These are phyloP conservation scores for Heliconius charithonia DNA, from an alignment of 2,888 invertebrate species.

Conservation along the genomic window DNA sequence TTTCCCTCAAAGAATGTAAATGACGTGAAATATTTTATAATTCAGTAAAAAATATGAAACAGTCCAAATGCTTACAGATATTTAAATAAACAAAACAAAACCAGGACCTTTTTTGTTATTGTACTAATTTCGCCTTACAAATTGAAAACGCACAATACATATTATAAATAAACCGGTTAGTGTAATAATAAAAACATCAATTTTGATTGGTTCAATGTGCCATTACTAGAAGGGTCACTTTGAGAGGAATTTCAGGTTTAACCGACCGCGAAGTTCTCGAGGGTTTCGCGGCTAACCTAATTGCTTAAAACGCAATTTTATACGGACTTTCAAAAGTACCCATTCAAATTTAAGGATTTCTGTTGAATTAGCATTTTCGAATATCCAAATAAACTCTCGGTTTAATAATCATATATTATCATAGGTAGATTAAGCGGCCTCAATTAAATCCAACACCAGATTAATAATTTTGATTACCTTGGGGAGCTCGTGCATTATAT, in stretches of 20 bases:
- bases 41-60: too few relatives aligned
- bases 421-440: not conserved
- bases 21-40: not conserved
- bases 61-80: too few relatives aligned
- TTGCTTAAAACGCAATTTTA: conserved; percentile 21
- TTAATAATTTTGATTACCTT: conserved; percentile 17
- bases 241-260: conserved; percentile 24
- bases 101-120: too few relatives aligned
- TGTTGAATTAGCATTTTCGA: not conserved
- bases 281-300: conserved; percentile 19
- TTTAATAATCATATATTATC: not conserved
- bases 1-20: not conserved
- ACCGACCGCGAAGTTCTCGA: conserved; percentile 22
- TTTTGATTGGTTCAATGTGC: conserved; percentile 31
- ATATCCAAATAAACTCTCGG: not conserved
- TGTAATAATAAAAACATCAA: conserved; percentile 2
- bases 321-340: not conserved
- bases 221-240: conserved; percentile 15
- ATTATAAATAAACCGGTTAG: not conserved
- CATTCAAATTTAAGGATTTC: not conserved
- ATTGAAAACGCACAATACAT: not conserved
- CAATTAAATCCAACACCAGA: conserved; percentile 5
- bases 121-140: not conserved
- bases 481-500: conserved; percentile 8
- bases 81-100: too few relatives aligned